Base-by-base conservation (phyloP, 1,140 invertebrate genomes). In the Paracyclopina nana region DNA sequence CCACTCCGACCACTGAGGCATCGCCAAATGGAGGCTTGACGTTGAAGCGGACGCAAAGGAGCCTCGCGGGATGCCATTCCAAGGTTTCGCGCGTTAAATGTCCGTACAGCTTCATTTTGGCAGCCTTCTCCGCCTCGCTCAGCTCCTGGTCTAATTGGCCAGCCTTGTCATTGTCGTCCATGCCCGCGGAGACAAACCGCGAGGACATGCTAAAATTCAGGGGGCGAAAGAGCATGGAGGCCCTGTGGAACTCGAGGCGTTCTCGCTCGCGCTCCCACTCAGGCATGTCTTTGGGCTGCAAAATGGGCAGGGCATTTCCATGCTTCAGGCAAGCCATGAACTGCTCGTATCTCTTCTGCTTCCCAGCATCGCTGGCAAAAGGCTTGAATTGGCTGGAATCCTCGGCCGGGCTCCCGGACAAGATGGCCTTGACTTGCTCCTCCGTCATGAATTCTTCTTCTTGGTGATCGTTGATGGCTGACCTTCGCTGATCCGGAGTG, bases 251-350 rank as follows among this genome's bases (percentile, higher is more conserved):
- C 61, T 92, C 86, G 27, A 70, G 67, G 53, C 69, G 65, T 59
- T 94, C 87, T 55, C 75, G 73, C 54, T 84, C 73, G 55, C 72
- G 72, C 59, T 94, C 85, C 78, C 80, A 86, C 55, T 83, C 76
- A 2, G 75, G 82, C 68, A 91, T 72, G 18, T 70, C 72, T 0
- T 71, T 54, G 34, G 70, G 72, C 58, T 72, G 78, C 53, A 73
- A 61, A 27, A 62, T 63, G 5, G 57, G 60, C 12, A 72, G 60
- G 62, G 70, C 57, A 54, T 61, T 55, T 63, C 54, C 16, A 11
- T 31, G 14, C 11, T 52, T 44, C 18, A 38, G n/a, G 24, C 50
- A 52, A 6, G 43, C 24, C 9, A 82, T 58, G 60, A 73, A 88
- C 53, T 72, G 66, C 31, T 88, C 82, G 60, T 86, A 90, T 43